These are phyloP conservation scores for Peucedramus taeniatus DNA, from an alignment of 2,113 vertebrate genomes.

Conservation along the genomic window DNA sequence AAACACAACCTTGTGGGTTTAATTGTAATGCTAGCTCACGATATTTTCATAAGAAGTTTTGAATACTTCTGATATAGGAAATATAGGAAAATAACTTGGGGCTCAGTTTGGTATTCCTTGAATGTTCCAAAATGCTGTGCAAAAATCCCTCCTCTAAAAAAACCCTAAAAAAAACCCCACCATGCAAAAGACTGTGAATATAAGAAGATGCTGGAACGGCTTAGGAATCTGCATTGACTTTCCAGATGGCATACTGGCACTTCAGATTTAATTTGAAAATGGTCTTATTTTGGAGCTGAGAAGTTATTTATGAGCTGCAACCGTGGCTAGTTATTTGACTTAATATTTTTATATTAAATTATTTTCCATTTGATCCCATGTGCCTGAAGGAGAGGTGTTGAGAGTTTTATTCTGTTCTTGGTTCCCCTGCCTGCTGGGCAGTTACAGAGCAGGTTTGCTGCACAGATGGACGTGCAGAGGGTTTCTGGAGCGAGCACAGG, in stretches of 20 bases:
- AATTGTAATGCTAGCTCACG: neutral
- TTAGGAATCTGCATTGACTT: neutral
- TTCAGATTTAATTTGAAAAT: neutral
- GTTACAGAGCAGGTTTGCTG: neutral
- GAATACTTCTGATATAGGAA: neutral
- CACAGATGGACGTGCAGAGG: neutral
- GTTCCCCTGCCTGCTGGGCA: neutral
- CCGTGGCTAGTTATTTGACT: neutral
- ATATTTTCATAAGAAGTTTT: neutral
- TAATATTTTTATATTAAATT: neutral
- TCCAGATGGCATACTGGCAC: neutral
- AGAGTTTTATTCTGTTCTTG: neutral
- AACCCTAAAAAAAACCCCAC: fast-evolving
- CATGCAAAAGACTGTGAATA: neutral
- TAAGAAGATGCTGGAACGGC: neutral
- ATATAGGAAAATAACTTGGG: neutral
- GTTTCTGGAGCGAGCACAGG: neutral
- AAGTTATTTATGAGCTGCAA: neutral
- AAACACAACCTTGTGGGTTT: neutral
- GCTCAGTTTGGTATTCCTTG: neutral
- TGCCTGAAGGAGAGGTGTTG: neutral
- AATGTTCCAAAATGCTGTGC: neutral
- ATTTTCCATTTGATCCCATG: neutral
- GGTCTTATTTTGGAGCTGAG: neutral
- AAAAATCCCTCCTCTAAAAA: neutral